Base-by-base conservation (phyloP, 2,888 invertebrate genomes). In the Drosophila ochracea region DNA sequence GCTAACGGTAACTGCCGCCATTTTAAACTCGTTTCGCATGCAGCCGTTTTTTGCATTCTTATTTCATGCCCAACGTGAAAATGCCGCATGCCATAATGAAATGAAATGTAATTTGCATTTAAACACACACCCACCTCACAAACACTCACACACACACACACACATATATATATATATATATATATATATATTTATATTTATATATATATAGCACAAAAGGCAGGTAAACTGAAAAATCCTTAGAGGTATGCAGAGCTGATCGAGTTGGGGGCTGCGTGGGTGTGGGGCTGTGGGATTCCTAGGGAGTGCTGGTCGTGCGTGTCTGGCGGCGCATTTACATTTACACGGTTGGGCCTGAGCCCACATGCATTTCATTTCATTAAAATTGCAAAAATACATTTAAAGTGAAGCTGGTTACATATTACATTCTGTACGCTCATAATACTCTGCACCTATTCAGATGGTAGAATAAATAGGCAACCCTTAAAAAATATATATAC, bases 51-150 rank as follows among this genome's bases (percentile, higher is more conserved):
- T 70, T 80, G 81, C 84, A 89, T 84, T 89, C 86, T 78, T 78
- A 70, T 77, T 76, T 73, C 75, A 70, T 68, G 79, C 84, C 77
- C 80, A 79, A 73, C 82, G 75, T 83, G 77, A 76, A 89, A 82
- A 89, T 87, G 84, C 82, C 85, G 80, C 88, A 75, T 68, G 72
- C 84, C 73, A 84, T 87, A 89, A 87, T 87, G 84, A 85, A 85
- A 89, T 84, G 78, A 85, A 85, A 85, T 85, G 90, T 85, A 85
- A 85, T 85, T 85, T 85, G 84, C 84, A 87, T 85, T 89, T 89
- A 85, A 86, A 75, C 87, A 87, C 82, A 66, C 63, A 57, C 37
- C 50, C 62, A 63, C 62, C 62, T n/a, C 61, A 33, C 59, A 49
- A 31, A 39, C 65, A 62, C 41, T 63, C 62, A 68, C 33, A 43